Percentiles rank a stretch among this genome's conserved stretches.
Evolutionary conservation across 2,113 vertebrate species (phyloP).

Genomic region (Synchiropus splendidus): DNA sequence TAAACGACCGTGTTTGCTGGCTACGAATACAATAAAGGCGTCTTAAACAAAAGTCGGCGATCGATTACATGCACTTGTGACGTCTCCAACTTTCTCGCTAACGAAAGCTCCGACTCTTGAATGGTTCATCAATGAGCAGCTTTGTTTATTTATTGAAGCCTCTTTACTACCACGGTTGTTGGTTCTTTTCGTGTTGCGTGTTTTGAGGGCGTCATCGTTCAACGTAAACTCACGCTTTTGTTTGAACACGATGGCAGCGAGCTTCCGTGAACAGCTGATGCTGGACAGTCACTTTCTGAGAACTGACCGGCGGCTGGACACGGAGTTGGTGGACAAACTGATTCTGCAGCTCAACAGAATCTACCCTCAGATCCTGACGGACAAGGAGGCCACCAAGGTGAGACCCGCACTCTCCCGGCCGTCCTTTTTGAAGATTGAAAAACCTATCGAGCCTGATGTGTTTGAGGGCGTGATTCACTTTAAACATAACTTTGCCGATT

Average conservation of each 20-base stretch:
- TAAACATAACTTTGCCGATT: constrained; percentile 7
- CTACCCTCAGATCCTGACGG: constrained; percentile 89
- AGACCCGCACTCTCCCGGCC: not conserved
- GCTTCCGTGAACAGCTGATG: constrained; percentile 76
- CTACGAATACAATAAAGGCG: no score
- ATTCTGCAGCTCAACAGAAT: constrained; percentile 93
- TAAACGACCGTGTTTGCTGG: not conserved
- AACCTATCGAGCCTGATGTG: not conserved
- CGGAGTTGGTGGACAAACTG: constrained; percentile 85
- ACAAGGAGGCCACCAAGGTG: constrained; percentile 90
- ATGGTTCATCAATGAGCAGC: no score
- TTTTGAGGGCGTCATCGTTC: no score
- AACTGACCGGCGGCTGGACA: constrained; percentile 71
- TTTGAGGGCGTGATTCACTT: no score
- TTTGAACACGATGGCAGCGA: constrained; percentile 38
- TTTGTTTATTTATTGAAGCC: no score
- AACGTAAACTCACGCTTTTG: not conserved
- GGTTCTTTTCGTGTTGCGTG: not conserved
- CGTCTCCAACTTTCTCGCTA: not conserved
- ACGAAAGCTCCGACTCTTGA: no score
- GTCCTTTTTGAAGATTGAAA: not conserved
- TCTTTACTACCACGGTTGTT: no score
- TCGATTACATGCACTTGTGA: no score
- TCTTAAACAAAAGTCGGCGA: no score
- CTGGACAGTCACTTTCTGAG: constrained; percentile 80